phyloP scores from a whole-genome alignment of 2,113 vertebrate genomes.

The Eptesicus fuscus region DNA sequence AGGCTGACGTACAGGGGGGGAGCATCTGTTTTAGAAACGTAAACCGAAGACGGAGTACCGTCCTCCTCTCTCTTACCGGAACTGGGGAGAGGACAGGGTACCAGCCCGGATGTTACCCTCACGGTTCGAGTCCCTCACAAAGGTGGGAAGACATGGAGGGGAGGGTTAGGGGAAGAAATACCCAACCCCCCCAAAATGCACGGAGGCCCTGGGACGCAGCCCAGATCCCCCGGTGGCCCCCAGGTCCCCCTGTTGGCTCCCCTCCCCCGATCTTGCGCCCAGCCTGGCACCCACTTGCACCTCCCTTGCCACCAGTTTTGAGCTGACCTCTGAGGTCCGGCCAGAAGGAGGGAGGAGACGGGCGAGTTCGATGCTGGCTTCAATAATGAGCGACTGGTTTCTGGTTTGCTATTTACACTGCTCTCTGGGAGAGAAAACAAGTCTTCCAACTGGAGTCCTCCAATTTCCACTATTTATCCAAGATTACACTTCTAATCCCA shows the following conservation, averaged over 20 bases:
- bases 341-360: neutral
- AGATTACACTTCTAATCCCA: constrained; percentile 80
- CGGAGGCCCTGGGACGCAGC: neutral
- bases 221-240: neutral
- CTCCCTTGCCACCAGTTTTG: neutral
- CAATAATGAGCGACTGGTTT: constrained; percentile 66
- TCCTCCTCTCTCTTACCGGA: constrained; percentile 84
- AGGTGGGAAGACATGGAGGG: neutral
- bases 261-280: neutral
- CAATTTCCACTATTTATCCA: constrained; percentile 81
- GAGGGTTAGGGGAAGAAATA: neutral
- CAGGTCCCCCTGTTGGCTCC: neutral
- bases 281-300: neutral
- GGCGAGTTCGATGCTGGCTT: constrained; percentile 56
- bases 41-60: constrained; percentile 84
- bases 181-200: neutral
- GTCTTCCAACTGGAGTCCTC: constrained; percentile 73
- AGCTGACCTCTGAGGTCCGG: neutral
- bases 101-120: constrained; percentile 46
- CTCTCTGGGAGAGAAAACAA: constrained; percentile 72
- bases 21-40: constrained; percentile 86
- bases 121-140: neutral
- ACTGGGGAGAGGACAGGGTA: constrained; percentile 84
- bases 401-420: constrained; percentile 73
- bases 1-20: constrained; percentile 85